Evolutionary conservation across 2,113 vertebrate genomes (phyloP), one percentile per base, ranked within the genome.

Genomic region (Ranitomeya imitator): DNA sequence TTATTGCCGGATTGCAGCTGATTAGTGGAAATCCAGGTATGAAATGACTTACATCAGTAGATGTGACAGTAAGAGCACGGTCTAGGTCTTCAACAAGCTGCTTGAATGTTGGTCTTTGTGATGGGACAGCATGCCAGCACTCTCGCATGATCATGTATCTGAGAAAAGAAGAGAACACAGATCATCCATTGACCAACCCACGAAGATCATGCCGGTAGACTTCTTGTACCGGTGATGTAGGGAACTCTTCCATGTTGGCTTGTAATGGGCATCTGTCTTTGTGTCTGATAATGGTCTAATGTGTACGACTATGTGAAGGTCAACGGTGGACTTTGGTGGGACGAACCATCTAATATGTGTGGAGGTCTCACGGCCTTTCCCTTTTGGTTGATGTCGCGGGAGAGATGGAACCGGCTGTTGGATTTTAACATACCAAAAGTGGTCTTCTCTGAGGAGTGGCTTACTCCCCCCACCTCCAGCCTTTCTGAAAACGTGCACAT

Each of bases 71-170:
- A 85, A 99, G 94, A 90, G 99, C 93, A 21, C 98, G 94, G 93
- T 99, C 98, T 76, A 98, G 95, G 91, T 99, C 98, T 90, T 99
- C 98, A 82, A 99, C 97, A 91, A 98, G 95, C 94, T 99, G 98
- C 91, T 98, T 97, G 95, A 99, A 99, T 82, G 98, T 99, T 14
- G 98, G 98, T 19, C 98, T 94, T 93, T 99, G 98, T 0, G 97
- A 97, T 0, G 98, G 98, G 67, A 97, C 96, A 0, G 97, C 98
- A 0, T 99, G 98, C 98, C 98, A 99, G 90, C 98, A 99, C 92
- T 99, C 98, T 51, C 97, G 93, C 98, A 99, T 99, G 92, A 99
- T 97, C 97, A 98, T 98, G 93, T 99, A 99, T 93, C 98, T 99
- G 93, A 0, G 52, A 21, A 1, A 16, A 14, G 3, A 0, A 0